Evolutionary conservation across 1,140 invertebrate species (phyloP), one percentile per base, ranked within the genome.

Genomic region (Conus ventricosus): DNA sequence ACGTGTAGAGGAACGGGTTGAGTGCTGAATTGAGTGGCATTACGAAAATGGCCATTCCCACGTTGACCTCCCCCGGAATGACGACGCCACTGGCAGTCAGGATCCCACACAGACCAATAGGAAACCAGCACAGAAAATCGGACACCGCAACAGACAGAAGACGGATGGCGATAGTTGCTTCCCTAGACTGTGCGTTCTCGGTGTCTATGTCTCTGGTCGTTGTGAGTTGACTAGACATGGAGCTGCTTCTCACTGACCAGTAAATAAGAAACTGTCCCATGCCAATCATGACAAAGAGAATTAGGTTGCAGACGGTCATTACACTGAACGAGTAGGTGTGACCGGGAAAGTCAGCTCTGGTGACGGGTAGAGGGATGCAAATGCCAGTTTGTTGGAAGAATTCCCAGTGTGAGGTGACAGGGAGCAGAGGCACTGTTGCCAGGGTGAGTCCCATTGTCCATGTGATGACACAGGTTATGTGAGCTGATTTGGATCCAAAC

Each of bases 401-500:
- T 39, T 83, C 25, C 81, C 81, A 83, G 81, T 83, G 81, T 54
- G 81, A 83, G 4, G 81, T 83, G 4, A 54, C n/a, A 54, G 81
- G 81, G 4, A 83, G 53, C 23, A 51, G 54, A 83, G 81, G 81
- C 4, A 20, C 20, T 10, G 53, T 23, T 8, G 27, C 81, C 10
- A 83, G 54, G 7, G 13, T 6, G 2, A 83, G 5, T 4, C 81
- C 81, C 23, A 55, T 0, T 5, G 53, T 5, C 81, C 81, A 83
- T 39, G n/a, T 10, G 23, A 39, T 15, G 15, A 2, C 7, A 57
- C 81, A 83, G 17, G 81, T 6, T 1, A 83, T 23, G 20, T 83
- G 81, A 2, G 81, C 81, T 83, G 81, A 83, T 53, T 10, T 51
- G 17, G n/a, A 27, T 55, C 27, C 23, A 4, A 78, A 78, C 27